Evolutionary conservation across 1,140 invertebrate species (phyloP).

Genomic region (Diuraphis noxia): DNA sequence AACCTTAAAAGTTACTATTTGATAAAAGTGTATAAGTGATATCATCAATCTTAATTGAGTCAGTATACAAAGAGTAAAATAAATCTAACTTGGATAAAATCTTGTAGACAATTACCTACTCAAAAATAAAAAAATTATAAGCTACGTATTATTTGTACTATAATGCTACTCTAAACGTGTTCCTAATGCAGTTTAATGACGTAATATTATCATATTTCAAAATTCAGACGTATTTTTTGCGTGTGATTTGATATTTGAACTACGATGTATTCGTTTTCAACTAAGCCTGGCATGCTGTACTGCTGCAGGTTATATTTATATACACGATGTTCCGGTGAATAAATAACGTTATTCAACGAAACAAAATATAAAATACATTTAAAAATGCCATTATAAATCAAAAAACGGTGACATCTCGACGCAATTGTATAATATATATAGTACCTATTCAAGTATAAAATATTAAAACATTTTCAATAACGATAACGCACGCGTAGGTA

Average conservation of each 20-base stretch:
- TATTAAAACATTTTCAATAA: not conserved
- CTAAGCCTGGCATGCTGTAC: not conserved
- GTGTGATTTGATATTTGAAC: not conserved
- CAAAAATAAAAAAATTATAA: too few relatives aligned
- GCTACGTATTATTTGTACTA: too few relatives aligned
- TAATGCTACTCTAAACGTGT: too few relatives aligned
- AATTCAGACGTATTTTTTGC: not conserved
- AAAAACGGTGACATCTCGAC: not conserved
- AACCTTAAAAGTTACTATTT: too few relatives aligned
- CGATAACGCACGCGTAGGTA: not conserved
- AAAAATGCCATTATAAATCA: constrained; percentile 20
- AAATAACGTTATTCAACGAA: not conserved
- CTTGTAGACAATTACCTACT: too few relatives aligned
- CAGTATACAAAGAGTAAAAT: too few relatives aligned
- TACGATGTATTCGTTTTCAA: not conserved
- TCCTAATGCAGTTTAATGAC: too few relatives aligned
- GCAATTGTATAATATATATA: not conserved
- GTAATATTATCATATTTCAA: not conserved
- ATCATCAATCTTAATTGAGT: too few relatives aligned
- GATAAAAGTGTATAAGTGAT: too few relatives aligned
- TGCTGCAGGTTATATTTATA: not conserved
- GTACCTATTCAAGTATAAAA: not conserved
- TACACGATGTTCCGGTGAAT: not conserved
- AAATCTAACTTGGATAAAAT: too few relatives aligned
- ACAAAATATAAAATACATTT: constrained; percentile 7